phyloP scores from a whole-genome alignment of 2,888 invertebrate genomes.

The Thumatha senex region DNA sequence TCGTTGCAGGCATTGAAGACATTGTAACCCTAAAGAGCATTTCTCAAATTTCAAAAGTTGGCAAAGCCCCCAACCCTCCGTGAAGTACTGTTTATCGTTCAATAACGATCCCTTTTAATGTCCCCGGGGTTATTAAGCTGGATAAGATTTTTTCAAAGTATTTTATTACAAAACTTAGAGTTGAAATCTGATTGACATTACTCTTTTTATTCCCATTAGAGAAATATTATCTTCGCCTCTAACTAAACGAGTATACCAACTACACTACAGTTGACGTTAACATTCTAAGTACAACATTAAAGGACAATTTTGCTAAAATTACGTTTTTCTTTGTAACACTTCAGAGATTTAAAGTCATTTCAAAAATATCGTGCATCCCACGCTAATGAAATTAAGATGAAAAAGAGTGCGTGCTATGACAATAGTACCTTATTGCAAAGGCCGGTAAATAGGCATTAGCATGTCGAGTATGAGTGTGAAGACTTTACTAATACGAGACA shows the following conservation, averaged over 20 bases:
- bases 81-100: constrained; percentile 39
- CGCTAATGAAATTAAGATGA: constrained; percentile 59
- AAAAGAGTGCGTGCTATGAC: too few relatives aligned
- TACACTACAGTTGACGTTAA: too few relatives aligned
- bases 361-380: constrained; percentile 31
- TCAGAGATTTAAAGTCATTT: constrained; percentile 34
- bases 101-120: constrained; percentile 30
- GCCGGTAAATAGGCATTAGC: too few relatives aligned
- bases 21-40: constrained; percentile 25
- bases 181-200: constrained; percentile 12
- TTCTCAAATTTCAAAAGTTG: constrained; percentile 55
- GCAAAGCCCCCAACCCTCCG: constrained; percentile 28
- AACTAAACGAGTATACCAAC: neutral
- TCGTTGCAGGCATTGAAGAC: constrained; percentile 1
- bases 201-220: neutral
- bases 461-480: too few relatives aligned
- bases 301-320: too few relatives aligned
- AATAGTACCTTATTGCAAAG: too few relatives aligned
- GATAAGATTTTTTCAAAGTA: constrained; percentile 18
- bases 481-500: too few relatives aligned
- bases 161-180: constrained; percentile 23
- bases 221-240: neutral
- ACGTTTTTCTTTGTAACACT: constrained; percentile 17
- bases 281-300: too few relatives aligned
- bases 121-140: constrained; percentile 13